Conservation (phyloP, 2,113 vertebrate genomes). For the Ceratotherium simum region DNA sequence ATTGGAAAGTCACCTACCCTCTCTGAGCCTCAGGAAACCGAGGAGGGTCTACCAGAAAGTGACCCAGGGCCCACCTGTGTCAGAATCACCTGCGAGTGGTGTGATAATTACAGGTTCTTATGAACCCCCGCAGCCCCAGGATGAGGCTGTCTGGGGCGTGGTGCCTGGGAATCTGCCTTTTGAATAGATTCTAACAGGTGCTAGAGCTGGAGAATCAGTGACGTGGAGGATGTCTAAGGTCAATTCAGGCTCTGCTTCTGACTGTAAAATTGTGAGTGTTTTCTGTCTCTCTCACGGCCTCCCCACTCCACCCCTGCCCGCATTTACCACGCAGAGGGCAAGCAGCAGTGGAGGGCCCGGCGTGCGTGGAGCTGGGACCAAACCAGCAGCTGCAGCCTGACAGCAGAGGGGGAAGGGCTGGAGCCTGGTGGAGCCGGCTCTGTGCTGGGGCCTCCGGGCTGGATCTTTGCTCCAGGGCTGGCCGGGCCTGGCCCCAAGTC, state of each 20-base stretch:
- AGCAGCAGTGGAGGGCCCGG: neutral
- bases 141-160: neutral
- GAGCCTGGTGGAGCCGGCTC: neutral
- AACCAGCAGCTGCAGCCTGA: accelerated
- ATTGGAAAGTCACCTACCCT: neutral
- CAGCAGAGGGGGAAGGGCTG: neutral
- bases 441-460: neutral
- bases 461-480: neutral
- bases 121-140: too few relatives aligned
- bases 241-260: neutral
- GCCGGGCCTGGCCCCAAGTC: neutral
- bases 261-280: neutral
- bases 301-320: neutral
- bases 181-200: neutral
- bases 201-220: neutral
- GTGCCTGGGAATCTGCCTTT: neutral
- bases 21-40: neutral
- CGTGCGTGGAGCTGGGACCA: accelerated
- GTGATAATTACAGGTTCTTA: neutral
- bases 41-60: neutral
- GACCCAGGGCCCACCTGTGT: neutral
- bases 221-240: neutral
- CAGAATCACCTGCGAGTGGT: neutral
- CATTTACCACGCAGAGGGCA: accelerated
- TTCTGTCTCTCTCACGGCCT: neutral